phyloP scores from a whole-genome alignment of 1,140 invertebrate genomes.

The Aphelenchoides fujianensis region DNA sequence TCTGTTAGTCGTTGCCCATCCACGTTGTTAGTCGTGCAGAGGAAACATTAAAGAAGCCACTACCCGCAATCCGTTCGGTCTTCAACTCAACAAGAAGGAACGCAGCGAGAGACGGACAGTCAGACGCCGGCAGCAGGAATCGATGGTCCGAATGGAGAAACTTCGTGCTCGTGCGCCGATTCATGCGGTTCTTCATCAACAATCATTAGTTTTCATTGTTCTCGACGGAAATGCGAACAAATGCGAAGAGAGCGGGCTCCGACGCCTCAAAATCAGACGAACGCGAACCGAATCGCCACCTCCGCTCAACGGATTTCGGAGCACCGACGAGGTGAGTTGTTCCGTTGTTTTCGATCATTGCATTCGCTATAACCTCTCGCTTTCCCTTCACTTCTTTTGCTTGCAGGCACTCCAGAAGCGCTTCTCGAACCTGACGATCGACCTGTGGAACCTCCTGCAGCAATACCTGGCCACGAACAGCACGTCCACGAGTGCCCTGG shows the following conservation, averaged over 20 bases:
- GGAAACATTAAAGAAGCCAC: no score
- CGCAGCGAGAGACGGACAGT: not conserved
- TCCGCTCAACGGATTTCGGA: not conserved
- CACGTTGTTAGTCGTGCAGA: no score
- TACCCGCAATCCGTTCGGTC: not conserved
- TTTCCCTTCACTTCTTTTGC: not conserved
- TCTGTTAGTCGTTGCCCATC: no score
- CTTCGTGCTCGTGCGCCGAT: not conserved
- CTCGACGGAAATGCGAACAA: no score
- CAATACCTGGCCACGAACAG: not conserved
- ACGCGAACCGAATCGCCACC: not conserved
- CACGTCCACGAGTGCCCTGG: not conserved
- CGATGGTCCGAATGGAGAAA: not conserved
- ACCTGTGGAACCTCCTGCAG: conserved; percentile 5
- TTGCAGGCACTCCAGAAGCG: conserved; percentile 5
- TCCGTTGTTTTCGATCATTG: not conserved
- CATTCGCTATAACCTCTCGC: no score
- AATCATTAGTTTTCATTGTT: not conserved
- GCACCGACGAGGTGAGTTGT: conserved; percentile 6
- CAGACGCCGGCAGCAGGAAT: not conserved
- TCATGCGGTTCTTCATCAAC: not conserved
- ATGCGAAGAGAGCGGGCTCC: no score
- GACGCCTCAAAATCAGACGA: no score
- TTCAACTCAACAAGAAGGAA: not conserved
- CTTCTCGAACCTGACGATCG: not conserved